These are phyloP conservation scores for Hipposideros armiger DNA, from an alignment of 2,113 vertebrate genomes.

Conservation along the genomic window DNA sequence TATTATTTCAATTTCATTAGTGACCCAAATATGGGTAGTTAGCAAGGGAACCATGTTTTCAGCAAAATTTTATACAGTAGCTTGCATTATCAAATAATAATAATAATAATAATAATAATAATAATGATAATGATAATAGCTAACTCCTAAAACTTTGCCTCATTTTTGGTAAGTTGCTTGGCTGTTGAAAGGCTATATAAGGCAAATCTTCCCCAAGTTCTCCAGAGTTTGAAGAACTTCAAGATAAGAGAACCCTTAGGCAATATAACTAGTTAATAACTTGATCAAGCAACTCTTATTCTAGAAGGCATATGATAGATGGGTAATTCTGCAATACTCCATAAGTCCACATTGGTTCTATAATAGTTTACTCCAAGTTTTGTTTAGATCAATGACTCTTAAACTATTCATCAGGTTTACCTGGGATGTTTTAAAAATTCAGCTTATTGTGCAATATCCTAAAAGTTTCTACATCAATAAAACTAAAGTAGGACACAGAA, in stretches of 20 bases:
- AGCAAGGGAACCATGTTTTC: background rate
- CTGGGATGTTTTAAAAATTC: background rate
- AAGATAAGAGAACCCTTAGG: background rate
- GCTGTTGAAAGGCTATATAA: background rate
- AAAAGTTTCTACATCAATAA: background rate
- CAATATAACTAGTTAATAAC: background rate
- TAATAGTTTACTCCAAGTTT: background rate
- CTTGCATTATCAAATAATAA: background rate
- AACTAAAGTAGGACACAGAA: background rate
- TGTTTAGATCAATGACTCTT: background rate
- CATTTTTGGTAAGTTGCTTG: background rate
- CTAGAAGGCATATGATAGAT: background rate
- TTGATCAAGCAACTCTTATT: background rate
- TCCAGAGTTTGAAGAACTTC: background rate
- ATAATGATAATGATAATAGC: background rate
- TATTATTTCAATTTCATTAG: background rate
- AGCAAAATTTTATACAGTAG: background rate
- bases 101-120: background rate
- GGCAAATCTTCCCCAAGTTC: background rate
- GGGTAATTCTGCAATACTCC: background rate
- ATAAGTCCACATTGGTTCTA: background rate
- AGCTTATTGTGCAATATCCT: background rate
- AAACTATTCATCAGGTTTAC: background rate
- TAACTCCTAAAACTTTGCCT: background rate
- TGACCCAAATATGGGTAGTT: background rate